phyloP scores from a whole-genome alignment of 1,140 invertebrate genomes.

The Caerostris extrusa region DNA sequence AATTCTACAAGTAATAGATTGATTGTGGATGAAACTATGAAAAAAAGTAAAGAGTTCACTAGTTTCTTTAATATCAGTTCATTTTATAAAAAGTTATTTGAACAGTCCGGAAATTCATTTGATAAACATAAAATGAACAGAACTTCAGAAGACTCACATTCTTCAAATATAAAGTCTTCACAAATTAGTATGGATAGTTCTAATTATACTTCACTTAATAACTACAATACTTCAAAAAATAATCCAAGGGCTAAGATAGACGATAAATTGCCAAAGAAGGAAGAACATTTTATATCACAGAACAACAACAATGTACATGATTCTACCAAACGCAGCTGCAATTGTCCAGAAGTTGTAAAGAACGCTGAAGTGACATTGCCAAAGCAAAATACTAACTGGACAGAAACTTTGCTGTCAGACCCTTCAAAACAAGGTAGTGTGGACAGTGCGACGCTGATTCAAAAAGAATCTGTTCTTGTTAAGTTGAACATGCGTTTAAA shows the following conservation, averaged over 20 bases:
- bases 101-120: neutral
- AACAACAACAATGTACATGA: neutral
- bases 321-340: neutral
- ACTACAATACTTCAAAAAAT: too few species aligned
- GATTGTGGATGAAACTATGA: neutral
- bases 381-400: neutral
- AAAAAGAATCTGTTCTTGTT: slow-evolving; percentile 63
- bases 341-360: neutral
- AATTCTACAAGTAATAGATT: neutral
- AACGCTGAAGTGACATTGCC: neutral
- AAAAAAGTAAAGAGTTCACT: neutral
- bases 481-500: slow-evolving; percentile 47
- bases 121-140: neutral
- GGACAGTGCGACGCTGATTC: slow-evolving; percentile 59
- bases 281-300: neutral
- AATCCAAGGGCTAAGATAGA: neutral
- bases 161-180: neutral
- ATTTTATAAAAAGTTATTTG: neutral
- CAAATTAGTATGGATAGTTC: neutral
- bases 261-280: neutral
- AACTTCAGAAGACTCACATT: neutral
- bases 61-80: neutral
- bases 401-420: neutral
- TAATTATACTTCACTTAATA: neutral
- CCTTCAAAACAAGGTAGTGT: neutral